These are phyloP conservation scores for Vanessa tameamea DNA, from an alignment of 1,140 invertebrate species.

Conservation along the genomic window DNA sequence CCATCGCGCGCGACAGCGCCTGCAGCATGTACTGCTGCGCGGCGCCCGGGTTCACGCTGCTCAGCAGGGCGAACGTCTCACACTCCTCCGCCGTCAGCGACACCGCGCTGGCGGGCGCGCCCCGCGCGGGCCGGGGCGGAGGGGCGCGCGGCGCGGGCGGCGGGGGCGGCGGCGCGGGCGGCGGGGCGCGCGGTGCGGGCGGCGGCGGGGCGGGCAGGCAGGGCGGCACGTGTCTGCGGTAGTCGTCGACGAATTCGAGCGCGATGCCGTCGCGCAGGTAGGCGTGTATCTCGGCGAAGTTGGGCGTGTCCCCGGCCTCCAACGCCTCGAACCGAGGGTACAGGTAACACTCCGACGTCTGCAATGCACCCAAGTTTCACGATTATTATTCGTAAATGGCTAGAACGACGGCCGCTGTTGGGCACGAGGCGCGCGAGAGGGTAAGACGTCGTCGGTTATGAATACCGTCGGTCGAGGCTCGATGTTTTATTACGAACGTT, in stretches of 20 bases:
- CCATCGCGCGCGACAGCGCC: constrained; percentile 37
- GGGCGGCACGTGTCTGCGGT: constrained; percentile 55
- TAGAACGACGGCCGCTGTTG: too few species aligned
- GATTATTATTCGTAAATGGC: not conserved
- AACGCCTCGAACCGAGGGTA: constrained; percentile 63
- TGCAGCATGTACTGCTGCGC: constrained; percentile 54
- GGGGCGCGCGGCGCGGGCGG: not conserved
- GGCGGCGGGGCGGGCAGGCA: constrained; percentile 26
- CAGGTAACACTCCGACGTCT: constrained; percentile 66
- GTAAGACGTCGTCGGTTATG: constrained; percentile 40
- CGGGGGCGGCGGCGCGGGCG: constrained; percentile 5
- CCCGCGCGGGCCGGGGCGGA: not conserved
- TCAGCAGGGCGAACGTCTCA: constrained; percentile 49
- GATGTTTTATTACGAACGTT: too few species aligned
- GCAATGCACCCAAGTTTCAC: constrained; percentile 46
- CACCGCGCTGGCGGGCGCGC: constrained; percentile 28
- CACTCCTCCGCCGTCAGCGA: constrained; percentile 47
- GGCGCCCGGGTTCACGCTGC: constrained; percentile 39
- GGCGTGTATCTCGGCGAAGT: constrained; percentile 58
- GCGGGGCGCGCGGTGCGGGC: not conserved
- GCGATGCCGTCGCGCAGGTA: constrained; percentile 61
- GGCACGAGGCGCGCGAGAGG: constrained; percentile 16
- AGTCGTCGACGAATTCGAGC: constrained; percentile 60
- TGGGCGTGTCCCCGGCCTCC: constrained; percentile 64
- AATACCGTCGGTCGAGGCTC: constrained; percentile 16